Evolutionary conservation across 1,140 invertebrate genomes (phyloP), one percentile per base, ranked within the genome.

Genomic region (Sipha flava): DNA sequence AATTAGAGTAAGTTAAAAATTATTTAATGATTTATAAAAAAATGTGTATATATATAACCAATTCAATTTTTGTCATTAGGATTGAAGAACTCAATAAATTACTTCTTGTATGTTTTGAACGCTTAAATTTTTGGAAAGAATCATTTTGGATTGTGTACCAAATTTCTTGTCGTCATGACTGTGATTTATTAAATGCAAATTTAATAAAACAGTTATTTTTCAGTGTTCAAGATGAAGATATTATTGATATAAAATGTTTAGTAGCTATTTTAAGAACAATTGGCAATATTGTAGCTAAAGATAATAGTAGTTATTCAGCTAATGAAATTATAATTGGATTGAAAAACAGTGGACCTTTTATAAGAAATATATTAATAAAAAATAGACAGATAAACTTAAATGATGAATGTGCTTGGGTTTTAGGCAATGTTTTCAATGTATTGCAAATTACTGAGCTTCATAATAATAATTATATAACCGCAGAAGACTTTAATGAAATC

Each of bases 131-230:
- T 5, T 77, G 73, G 73, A 77, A 59, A 40, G 52, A 59, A 14
- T 77, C 73, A 77, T 59, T 43, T 59, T 77, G 73, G 73, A 77
- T 77, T 18, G 45, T 77, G 1, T 77, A 77, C 59, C 52, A 77
- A 77, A 77, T 77, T 40, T 57, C 47, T 18, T 77, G 73, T 59
- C 16, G 12, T 10, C 31, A 29, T 29, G 21, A 43, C 10, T 29
- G 16, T 26, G 3, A 0, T 3, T 59, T 59, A 10, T 16, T 26
- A 0, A 2, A 77, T 43, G 23, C 18, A 26, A 3, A 59, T 10
- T 16, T 40, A 43, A 77, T 77, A 1, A 18, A n/a, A 26, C 34
- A 1, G 43, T 43, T 77, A 43, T 31, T 77, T 1, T 0, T n/a
- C 7, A 16, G 10, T 2, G 43, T 77, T 29, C 66, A 70, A 23